Base-by-base conservation (phyloP, 2,113 vertebrate species). In the Martes martes region DNA sequence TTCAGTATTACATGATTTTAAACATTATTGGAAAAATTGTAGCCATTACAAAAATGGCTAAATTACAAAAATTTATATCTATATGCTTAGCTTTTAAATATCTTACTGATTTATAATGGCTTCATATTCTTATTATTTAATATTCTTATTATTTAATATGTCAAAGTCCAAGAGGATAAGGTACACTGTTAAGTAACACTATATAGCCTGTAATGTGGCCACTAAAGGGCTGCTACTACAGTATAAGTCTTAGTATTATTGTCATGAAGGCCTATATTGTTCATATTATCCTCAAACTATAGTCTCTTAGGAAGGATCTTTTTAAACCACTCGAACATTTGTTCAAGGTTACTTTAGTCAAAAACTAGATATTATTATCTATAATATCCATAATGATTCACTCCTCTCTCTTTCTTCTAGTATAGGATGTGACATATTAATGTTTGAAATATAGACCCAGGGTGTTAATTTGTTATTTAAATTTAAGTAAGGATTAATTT, bases 41-140 rank as follows among this genome's bases (percentile, higher is more conserved):
- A 92, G 63, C 59, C 96, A 86, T 91, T 95, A 83, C 5, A 89
- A 74, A 93, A 79, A 55, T 96, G 36, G 36, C 36, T 36, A 36
- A 36, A 86, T 91, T 95, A 83, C 5, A 89, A 74, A 93, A 79
- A 55, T 96, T 80, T 91, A 21, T 97, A 61, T 89, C 39, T 91
- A 2, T 89, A 61, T 91, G 65, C 23, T 95, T 93, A 80, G 11
- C 73, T 96, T 96, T 86, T n/a, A 96, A 93, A 94, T 96, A 36
- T 45, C 50, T 86, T 91, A 7, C 50, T 94, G 50, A 92, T 83
- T 83, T 93, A 2, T 95, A 92, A 83, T 95, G 39, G 10, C 33
- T 97, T 92, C 1, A 82, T 85, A 45, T 80, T 95, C 16, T 92
- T 63, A 86, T 90, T 96, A 92, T 86, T 97, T 96, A 89, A 73